Base-by-base conservation (phyloP, 2,888 invertebrate genomes). In the Macrosoma leucophasiata region DNA sequence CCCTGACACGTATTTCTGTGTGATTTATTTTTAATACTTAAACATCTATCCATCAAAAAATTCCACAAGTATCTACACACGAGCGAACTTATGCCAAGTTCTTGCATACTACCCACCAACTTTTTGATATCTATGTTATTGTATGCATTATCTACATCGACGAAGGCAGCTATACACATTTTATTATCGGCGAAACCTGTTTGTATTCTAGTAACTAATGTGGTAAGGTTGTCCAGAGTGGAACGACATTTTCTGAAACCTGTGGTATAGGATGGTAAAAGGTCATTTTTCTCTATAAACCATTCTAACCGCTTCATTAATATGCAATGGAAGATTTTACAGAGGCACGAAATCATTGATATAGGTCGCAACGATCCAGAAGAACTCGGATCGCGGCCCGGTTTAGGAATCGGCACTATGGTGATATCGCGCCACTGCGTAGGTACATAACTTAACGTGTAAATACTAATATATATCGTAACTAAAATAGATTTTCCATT, bases 81-180 rank as follows among this genome's bases (percentile, higher is more conserved):
- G n/a, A n/a, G n/a, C n/a, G n/a, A n/a, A n/a, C n/a, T n/a, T n/a
- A n/a, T n/a, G n/a, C n/a, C n/a, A n/a, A n/a, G n/a, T n/a, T n/a
- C n/a, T n/a, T n/a, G n/a, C n/a, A n/a, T n/a, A n/a, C n/a, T n/a
- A n/a, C n/a, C n/a, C n/a, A n/a, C n/a, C n/a, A n/a, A n/a, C n/a
- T n/a, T n/a, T n/a, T n/a, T n/a, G n/a, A 22, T 4, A 18, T 17
- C 11, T 12, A 31, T 22, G 11, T 31, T 23, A 7, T 31, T 31
- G 13, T 31, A 31, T 8, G 31, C 31, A 18, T 22, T 24, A 2
- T 23, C 24, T n/a, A 31, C 24, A 11, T 31, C 31, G 23, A 31
- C 10, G 18, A 31, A 31, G 18, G 23, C 23, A 7, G 11, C 24
- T 2, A 31, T 10, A 3, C 22, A 23, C 1, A 15, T 3, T 20